These are phyloP conservation scores for Crossocerus cetratus DNA, from an alignment of 2,888 invertebrate genomes.

Conservation along the genomic window DNA sequence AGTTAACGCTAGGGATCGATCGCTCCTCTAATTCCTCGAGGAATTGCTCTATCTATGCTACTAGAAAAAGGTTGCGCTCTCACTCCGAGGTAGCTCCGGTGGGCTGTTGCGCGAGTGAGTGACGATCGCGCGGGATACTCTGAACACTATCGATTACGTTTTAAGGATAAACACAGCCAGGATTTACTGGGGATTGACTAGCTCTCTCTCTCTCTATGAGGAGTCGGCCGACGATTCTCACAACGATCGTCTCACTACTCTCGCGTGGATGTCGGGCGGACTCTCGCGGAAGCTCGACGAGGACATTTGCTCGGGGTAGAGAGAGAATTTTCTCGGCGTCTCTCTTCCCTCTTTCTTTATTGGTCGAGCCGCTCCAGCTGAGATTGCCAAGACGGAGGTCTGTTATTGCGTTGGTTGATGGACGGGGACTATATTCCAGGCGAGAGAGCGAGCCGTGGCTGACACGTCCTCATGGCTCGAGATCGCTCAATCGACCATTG, in stretches of 20 bases:
- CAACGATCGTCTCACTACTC: slow-evolving; percentile 9
- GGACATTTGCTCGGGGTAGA: slow-evolving; percentile 50
- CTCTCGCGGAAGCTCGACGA: slow-evolving; percentile 48
- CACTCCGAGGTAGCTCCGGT: no score
- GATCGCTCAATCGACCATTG: slow-evolving; percentile 58
- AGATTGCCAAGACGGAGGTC: no score
- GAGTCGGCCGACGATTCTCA: neutral
- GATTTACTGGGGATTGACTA: slow-evolving; percentile 51
- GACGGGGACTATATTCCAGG: slow-evolving; percentile 52
- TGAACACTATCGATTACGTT: slow-evolving; percentile 70
- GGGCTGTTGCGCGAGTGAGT: neutral
- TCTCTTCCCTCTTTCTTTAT: slow-evolving; percentile 1
- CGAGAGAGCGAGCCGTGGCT: slow-evolving; percentile 56
- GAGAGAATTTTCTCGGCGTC: neutral
- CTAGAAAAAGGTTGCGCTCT: no score
- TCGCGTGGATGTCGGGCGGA: slow-evolving; percentile 24
- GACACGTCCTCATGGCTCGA: slow-evolving; percentile 62
- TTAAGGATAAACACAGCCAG: slow-evolving; percentile 62
- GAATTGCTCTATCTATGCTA: no score
- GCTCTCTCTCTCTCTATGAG: neutral
- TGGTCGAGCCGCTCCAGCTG: neutral
- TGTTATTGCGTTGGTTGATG: neutral
- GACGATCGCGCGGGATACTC: slow-evolving; percentile 17
- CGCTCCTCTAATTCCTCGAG: no score
- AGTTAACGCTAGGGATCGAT: no score